Base-by-base conservation (phyloP, 2,888 invertebrate species). In the Scaptodrosophila latifasciaeformis region DNA sequence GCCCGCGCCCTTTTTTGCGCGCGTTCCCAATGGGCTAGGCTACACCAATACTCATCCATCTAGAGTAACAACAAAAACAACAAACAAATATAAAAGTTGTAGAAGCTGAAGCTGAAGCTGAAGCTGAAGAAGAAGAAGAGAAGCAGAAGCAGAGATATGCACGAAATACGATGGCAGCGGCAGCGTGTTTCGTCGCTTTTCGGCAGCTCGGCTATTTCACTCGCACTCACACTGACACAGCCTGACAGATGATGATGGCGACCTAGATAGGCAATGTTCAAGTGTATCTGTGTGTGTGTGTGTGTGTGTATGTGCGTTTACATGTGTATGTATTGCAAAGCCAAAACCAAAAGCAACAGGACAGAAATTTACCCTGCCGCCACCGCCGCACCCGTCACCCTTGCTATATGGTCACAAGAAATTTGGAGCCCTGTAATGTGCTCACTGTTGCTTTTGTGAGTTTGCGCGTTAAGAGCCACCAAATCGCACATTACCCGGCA, bases 281-380 rank as follows among this genome's bases (percentile, higher is more conserved):
- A 24, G 19, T 30, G 13, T 21, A 7, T 51, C 12, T 31, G 4
- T 43, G 40, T 19, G 29, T 17, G 35, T 55, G 40, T 24, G 19
- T 27, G 12, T 45, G 7, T 34, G 15, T 31, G 6, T 39, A 1
- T 40, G 18, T 31, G 10, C 29, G 7, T 45, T n/a, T 45, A 24
- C 48, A 10, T 67, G 40, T 44, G 39, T 35, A 30, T 39, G 74
- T 46, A 59, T 39, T 57, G 46, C 34, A 53, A 27, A 48, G 47
- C 50, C 58, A n/a, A 60, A 67, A 67, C 50, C 75, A 66, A 65
- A 72, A 80, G 81, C 81, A 72, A 72, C 71, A 72, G 80, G 71
- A 62, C 21, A 5, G n/a, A 29, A 31, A 51, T 37, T 55, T 46
- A 44, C 18, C 12, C 37, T n/a, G 24, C 59, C 70, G 51, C 39